Evolutionary conservation across 2,888 invertebrate species (phyloP).

Genomic region (Melangyna quadrimaculata): DNA sequence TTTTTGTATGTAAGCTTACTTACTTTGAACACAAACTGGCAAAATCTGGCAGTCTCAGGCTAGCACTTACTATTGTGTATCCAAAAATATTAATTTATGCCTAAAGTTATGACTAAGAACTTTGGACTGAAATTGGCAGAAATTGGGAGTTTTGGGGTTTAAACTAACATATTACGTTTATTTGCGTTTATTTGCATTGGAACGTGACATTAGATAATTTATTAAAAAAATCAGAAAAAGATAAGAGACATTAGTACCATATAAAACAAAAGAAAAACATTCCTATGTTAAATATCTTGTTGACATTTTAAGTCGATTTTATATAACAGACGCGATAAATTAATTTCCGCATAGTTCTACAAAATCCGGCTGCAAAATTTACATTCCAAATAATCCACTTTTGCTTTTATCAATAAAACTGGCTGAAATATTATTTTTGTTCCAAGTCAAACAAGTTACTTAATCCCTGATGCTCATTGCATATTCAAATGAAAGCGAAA

Average conservation of each 20-base stretch:
- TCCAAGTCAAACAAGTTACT: constrained; percentile 40
- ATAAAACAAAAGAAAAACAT: too few species aligned
- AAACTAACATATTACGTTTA: too few species aligned
- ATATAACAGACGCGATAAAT: neutral
- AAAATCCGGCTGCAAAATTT: constrained; percentile 21
- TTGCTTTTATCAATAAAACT: constrained; percentile 14
- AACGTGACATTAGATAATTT: neutral
- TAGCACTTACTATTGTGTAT: too few species aligned
- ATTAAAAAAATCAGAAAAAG: neutral
- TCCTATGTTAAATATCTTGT: constrained; percentile 4
- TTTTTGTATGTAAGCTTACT: too few species aligned
- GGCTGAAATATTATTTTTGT: neutral
- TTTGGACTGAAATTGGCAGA: too few species aligned
- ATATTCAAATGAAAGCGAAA: constrained; percentile 69
- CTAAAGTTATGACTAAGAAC: too few species aligned
- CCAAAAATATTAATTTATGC: too few species aligned
- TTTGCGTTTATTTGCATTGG: too few species aligned
- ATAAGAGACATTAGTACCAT: too few species aligned
- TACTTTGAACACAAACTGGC: too few species aligned
- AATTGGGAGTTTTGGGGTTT: too few species aligned
- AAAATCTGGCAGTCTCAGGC: too few species aligned
- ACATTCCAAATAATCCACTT: constrained; percentile 30
- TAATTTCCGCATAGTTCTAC: constrained; percentile 16
- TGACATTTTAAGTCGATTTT: neutral
- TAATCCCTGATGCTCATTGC: constrained; percentile 58